Evolutionary conservation across 2,113 vertebrate genomes (phyloP), one percentile per base, ranked within the genome.

Genomic region (Caranx ignobilis): DNA sequence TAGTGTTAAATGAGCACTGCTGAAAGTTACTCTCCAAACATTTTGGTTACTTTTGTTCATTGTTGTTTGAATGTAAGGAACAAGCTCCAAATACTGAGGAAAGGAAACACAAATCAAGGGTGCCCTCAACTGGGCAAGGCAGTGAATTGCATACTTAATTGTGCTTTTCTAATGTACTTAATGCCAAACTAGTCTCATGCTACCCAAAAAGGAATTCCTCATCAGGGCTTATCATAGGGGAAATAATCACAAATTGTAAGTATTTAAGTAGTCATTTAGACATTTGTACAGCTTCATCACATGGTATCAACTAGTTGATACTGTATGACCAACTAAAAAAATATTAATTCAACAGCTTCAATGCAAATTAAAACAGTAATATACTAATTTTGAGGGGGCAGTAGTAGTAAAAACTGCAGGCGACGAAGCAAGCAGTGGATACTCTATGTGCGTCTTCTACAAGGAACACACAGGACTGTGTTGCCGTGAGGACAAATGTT

Each of bases 101-200:
- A 41, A 64, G 55, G 2, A 54, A 56, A 79, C 79, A 32, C 6
- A 48, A 75, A 80, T 61, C 84, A 85, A 86, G 57, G 60, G 75
- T 52, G 80, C 88, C 93, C 82, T 75, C 92, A 19, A n/a, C 45
- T 79, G 92, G 82, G 69, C 83, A 83, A 86, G 89, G 85, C 91
- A 91, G 90, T 92, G 89, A 91, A 87, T 79, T 90, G 92, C 90
- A 91, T 87, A 77, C 87, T 71, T 54, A 84, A 69, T 91, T 93
- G 90, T 92, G 91, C 92, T 93, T 93, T 77, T 84, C 50, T 70
- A 68, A 41, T 11, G n/a, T 54, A 77, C 59, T 71, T 34, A 9
- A 69, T 48, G 62, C 32, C 19, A 57, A 71, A 59, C 52, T 34
- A n/a, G 11, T 50, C 34, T 81, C 55, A n/a, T 59, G 34, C 65